These are phyloP conservation scores for Papilio aristodemus DNA, from an alignment of 1,140 invertebrate species.

Conservation along the genomic window DNA sequence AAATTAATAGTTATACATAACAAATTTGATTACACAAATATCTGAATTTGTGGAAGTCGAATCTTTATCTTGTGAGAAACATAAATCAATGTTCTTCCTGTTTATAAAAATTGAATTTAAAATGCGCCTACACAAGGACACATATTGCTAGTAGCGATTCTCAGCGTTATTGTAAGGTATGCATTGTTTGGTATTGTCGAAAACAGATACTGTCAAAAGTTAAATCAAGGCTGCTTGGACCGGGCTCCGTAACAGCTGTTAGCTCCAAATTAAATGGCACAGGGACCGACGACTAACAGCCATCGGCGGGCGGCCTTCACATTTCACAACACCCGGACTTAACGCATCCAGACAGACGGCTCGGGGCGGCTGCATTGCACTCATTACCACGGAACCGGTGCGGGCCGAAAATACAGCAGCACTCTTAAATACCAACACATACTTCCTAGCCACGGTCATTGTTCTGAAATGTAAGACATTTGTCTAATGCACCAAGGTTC, in stretches of 20 bases:
- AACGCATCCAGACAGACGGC: constrained; percentile 59
- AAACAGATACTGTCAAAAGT: constrained; percentile 18
- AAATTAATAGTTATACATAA: constrained; percentile 14
- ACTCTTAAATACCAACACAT: constrained; percentile 17
- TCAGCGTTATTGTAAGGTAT: not conserved
- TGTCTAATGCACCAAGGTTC: not conserved
- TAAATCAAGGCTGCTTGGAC: constrained; percentile 33
- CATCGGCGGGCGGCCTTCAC: constrained; percentile 72
- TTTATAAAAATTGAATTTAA: constrained; percentile 14
- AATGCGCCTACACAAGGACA: constrained; percentile 15
- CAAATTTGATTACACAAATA: constrained; percentile 14
- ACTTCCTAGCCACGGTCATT: not conserved
- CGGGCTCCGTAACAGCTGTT: constrained; percentile 42
- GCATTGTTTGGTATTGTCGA: constrained; percentile 12
- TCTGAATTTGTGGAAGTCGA: not conserved
- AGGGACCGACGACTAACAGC: constrained; percentile 66
- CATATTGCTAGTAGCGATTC: constrained; percentile 4
- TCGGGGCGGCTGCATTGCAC: constrained; percentile 48
- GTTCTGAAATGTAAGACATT: not conserved
- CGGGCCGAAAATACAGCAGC: constrained; percentile 27
- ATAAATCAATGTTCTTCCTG: constrained; percentile 21
- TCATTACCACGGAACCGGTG: constrained; percentile 47
- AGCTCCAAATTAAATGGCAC: constrained; percentile 65
- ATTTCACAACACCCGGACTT: constrained; percentile 78
- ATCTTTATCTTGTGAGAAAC: constrained; percentile 16